These are phyloP conservation scores for Cygnus atratus DNA, from an alignment of 2,113 vertebrate genomes.

Conservation along the genomic window DNA sequence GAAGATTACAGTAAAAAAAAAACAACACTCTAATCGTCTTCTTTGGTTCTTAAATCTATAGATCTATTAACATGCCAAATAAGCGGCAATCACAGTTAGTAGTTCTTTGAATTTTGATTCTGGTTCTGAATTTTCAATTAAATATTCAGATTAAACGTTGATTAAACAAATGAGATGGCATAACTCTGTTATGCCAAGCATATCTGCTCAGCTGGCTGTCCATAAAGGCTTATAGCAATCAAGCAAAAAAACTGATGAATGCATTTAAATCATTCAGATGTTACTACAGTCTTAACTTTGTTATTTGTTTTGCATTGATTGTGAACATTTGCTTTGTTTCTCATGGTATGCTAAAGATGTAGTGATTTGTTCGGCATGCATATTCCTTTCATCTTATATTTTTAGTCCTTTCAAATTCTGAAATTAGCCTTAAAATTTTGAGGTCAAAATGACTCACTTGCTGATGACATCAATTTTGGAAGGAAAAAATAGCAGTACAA, in stretches of 20 bases:
- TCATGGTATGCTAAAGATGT: not conserved
- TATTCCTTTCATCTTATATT: conserved; percentile 12
- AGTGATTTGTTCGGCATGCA: conserved; percentile 27
- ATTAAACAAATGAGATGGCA: not conserved
- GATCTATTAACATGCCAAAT: not conserved
- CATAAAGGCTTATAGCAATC: not conserved
- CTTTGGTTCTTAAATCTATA: not conserved
- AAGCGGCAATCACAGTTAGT: not conserved
- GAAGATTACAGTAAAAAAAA: not conserved
- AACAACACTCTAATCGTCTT: not conserved
- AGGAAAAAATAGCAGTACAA: not conserved
- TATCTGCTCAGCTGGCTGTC: not conserved
- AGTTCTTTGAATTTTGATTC: not conserved
- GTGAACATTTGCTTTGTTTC: not conserved
- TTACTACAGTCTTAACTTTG: not conserved
- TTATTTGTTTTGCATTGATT: not conserved
- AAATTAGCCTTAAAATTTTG: conserved; percentile 27
- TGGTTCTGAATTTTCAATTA: not conserved
- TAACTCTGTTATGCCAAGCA: not conserved
- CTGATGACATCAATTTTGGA: not conserved
- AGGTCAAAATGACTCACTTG: conserved; percentile 26
- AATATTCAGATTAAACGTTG: not conserved
- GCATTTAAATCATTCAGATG: not conserved
- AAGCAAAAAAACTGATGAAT: not conserved
- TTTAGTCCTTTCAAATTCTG: conserved; percentile 34